Evolutionary conservation across 2,888 invertebrate species (phyloP).

Genomic region (Papilio demoleus): DNA sequence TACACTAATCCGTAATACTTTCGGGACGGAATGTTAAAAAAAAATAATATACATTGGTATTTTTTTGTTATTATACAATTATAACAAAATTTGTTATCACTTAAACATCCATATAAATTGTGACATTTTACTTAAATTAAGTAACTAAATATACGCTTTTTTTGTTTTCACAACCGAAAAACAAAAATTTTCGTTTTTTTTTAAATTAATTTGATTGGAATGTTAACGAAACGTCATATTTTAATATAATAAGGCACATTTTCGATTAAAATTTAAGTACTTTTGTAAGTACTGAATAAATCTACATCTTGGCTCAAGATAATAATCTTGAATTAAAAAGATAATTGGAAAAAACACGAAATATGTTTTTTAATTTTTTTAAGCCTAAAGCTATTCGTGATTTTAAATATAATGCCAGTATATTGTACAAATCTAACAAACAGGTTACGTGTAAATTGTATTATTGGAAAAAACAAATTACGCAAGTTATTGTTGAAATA

Average conservation of each 20-base stretch:
- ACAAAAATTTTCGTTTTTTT: conserved; percentile 44
- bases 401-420: conserved; percentile 31
- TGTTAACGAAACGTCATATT: conserved; percentile 36
- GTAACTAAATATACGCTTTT: conserved; percentile 48
- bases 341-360: not conserved
- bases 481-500: not conserved
- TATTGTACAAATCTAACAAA: conserved; percentile 26
- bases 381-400: conserved; percentile 24
- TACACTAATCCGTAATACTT: conserved; percentile 70
- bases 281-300: conserved; percentile 34
- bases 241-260: conserved; percentile 52
- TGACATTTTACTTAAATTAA: conserved; percentile 48
- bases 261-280: conserved; percentile 42
- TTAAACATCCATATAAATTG: conserved; percentile 56
- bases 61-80: conserved; percentile 33
- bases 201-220: conserved; percentile 35
- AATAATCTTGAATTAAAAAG: too few relatives aligned
- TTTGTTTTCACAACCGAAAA: conserved; percentile 66
- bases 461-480: conserved; percentile 2
- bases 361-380: conserved; percentile 30
- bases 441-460: conserved; percentile 13
- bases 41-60: conserved; percentile 43
- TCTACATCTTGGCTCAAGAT: conserved; percentile 38
- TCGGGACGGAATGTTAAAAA: conserved; percentile 73
- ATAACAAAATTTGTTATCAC: conserved; percentile 46